These are phyloP conservation scores for Hermetia illucens DNA, from an alignment of 1,140 invertebrate genomes.

Conservation along the genomic window DNA sequence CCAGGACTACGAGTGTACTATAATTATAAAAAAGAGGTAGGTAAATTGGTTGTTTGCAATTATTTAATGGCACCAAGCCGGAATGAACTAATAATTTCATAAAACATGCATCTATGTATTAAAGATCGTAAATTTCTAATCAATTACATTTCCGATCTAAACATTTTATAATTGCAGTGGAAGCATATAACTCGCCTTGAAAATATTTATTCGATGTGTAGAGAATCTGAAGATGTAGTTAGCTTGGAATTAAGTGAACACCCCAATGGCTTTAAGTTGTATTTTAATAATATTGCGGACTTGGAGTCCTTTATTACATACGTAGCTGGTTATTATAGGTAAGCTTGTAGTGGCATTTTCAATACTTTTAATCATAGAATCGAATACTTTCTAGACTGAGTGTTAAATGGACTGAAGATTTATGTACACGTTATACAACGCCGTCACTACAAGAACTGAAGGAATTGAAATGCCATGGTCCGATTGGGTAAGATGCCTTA, in stretches of 20 bases:
- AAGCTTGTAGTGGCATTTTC: slow-evolving; percentile 4
- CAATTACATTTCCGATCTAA: no score
- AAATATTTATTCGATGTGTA: slow-evolving; percentile 43
- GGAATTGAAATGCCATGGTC: slow-evolving; percentile 70
- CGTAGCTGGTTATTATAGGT: slow-evolving; percentile 74
- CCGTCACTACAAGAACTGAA: slow-evolving; percentile 61
- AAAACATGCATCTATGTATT: no score
- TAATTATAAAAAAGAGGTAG: slow-evolving; percentile 44
- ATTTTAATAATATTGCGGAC: slow-evolving; percentile 16
- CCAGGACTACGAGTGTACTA: slow-evolving; percentile 48
- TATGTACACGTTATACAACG: slow-evolving; percentile 63
- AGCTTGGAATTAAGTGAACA: slow-evolving; percentile 20
- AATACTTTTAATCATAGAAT: neutral
- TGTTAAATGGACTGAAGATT: slow-evolving; percentile 79
- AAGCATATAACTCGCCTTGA: slow-evolving; percentile 62
- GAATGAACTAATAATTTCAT: no score
- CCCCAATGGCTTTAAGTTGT: slow-evolving; percentile 20
- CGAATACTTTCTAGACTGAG: slow-evolving; percentile 41
- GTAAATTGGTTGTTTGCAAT: no score
- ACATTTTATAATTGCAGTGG: slow-evolving; percentile 40
- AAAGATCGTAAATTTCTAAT: no score
- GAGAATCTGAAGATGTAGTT: slow-evolving; percentile 11
- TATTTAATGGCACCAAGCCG: no score
- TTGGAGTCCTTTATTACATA: slow-evolving; percentile 63
- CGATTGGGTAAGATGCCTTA: slow-evolving; percentile 50